Evolutionary conservation across 2,888 invertebrate species (phyloP).

Genomic region (Ophion costatus): DNA sequence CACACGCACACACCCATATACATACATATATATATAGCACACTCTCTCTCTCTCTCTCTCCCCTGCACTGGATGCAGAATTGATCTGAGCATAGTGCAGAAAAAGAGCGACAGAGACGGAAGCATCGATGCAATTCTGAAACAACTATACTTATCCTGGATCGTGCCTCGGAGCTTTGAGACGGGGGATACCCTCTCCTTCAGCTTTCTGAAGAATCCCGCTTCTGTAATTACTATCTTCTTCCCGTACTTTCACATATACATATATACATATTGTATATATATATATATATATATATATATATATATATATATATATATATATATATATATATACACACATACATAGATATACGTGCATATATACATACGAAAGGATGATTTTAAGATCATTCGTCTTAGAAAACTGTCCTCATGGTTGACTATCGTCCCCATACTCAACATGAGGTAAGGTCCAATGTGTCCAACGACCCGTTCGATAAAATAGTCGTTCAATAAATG

Average conservation of each 20-base stretch:
- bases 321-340: not conserved
- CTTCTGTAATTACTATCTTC: conserved; percentile 83
- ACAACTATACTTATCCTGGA: conserved; percentile 83
- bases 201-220: conserved; percentile 72
- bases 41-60: not conserved
- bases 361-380: not conserved
- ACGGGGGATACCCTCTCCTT: conserved; percentile 49
- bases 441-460: too few relatives aligned
- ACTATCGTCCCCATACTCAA: too few relatives aligned
- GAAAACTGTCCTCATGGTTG: too few relatives aligned
- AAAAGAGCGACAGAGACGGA: conserved; percentile 67
- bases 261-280: conserved; percentile 10
- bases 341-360: not conserved
- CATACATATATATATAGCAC: conserved; percentile 70
- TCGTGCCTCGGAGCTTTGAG: conserved; percentile 82
- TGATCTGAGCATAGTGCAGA: conserved; percentile 29
- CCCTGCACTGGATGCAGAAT: conserved; percentile 34
- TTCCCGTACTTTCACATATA: conserved; percentile 69
- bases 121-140: conserved; percentile 81
- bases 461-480: too few relatives aligned
- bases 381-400: not conserved
- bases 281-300: not conserved
- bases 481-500: too few relatives aligned
- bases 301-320: not conserved
- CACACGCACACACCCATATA: conserved; percentile 73